A percentile compares a stretch with the other conserved stretches of the same genome.
These are phyloP conservation scores for Drosophila ezoana DNA, from an alignment of 2,888 invertebrate genomes.

Conservation along the genomic window DNA sequence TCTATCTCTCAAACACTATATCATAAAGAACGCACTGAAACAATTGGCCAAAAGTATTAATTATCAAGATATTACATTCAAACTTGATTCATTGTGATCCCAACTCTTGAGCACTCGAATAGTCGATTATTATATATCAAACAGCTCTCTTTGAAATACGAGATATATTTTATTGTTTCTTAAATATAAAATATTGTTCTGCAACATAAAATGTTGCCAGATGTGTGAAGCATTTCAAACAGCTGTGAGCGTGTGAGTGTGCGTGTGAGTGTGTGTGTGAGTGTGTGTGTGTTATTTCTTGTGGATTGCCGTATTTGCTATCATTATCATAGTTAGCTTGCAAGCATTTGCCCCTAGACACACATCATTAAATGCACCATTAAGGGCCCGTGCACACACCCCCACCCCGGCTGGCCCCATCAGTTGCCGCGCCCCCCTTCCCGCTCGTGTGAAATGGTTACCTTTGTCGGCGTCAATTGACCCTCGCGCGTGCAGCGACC, in stretches of 20 bases:
- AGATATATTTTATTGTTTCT: too few relatives aligned
- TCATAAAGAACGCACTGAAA: too few relatives aligned
- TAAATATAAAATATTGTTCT: neutral
- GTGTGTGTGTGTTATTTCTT: conserved; percentile 8
- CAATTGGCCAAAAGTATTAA: too few relatives aligned
- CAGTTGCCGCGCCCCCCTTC: neutral
- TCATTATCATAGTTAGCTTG: conserved; percentile 42
- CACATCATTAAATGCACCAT: conserved; percentile 59
- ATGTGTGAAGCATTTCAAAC: conserved; percentile 6
- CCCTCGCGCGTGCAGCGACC: conserved; percentile 32
- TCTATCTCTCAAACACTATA: too few relatives aligned
- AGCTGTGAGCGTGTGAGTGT: neutral
- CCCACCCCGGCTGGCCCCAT: neutral
- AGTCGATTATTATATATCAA: too few relatives aligned
- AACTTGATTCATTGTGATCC: too few relatives aligned
- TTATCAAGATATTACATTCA: too few relatives aligned
- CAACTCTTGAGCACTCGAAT: too few relatives aligned
- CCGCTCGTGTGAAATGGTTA: conserved; percentile 7
- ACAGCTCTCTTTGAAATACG: too few relatives aligned
- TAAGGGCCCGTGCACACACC: conserved; percentile 15
- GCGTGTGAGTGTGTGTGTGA: neutral
- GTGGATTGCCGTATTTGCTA: conserved; percentile 34
- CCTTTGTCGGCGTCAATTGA: conserved; percentile 55
- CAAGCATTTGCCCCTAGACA: conserved; percentile 33
- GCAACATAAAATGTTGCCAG: conserved; percentile 10